Evolutionary conservation across 2,797 vertebrate genomes (phyloP).

Genomic region (Smutsia gigantea): DNA sequence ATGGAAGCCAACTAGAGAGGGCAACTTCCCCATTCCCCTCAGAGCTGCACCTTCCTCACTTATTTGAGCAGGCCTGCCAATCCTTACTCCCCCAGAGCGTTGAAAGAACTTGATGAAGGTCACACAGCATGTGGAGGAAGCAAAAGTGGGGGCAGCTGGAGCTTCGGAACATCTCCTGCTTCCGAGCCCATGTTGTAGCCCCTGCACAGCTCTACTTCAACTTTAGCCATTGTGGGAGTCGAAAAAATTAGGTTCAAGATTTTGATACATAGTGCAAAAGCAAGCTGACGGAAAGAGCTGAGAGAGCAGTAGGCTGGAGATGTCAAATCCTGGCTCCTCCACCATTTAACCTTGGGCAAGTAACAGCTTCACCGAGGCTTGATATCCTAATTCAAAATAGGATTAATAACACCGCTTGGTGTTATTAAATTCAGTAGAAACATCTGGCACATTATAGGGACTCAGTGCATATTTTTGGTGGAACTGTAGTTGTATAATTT

Average conservation of each 20-base stretch:
- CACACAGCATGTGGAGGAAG: neutral
- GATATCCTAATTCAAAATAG: neutral
- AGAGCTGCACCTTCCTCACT: neutral
- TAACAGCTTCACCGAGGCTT: neutral
- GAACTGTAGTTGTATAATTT: conserved; percentile 35
- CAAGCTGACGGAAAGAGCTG: neutral
- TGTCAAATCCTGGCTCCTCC: neutral
- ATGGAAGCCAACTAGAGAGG: neutral
- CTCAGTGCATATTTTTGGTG: neutral
- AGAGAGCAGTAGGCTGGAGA: neutral
- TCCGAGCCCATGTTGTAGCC: neutral
- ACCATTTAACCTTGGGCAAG: neutral
- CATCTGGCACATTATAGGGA: neutral
- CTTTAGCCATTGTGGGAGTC: neutral
- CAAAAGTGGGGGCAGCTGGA: neutral
- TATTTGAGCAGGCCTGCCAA: neutral
- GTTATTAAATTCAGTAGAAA: conserved; percentile 12
- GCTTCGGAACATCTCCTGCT: neutral
- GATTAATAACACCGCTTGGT: neutral
- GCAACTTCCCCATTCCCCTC: neutral
- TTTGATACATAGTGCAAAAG: neutral
- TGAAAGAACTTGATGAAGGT: neutral
- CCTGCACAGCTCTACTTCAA: neutral
- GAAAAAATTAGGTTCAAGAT: neutral
- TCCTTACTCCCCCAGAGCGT: neutral